Percentiles rank a stretch among this genome's conserved stretches.
phyloP scores from a whole-genome alignment of 2,888 invertebrate genomes.

The Erebia ligea region DNA sequence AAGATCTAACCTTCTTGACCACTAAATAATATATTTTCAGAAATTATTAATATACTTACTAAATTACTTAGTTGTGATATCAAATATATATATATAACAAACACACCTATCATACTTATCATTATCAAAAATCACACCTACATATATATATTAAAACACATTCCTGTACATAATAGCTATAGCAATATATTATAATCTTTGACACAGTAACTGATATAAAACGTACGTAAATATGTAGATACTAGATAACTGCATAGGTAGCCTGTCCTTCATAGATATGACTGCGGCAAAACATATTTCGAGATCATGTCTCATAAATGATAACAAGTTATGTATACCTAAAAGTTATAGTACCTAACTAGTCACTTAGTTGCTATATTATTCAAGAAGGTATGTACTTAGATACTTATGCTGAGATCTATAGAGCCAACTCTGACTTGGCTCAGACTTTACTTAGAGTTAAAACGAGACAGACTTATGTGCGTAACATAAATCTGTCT shows the following conservation, averaged over 20 bases:
- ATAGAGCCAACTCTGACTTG: no score
- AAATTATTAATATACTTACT: no score
- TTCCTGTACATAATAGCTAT: slow-evolving; percentile 9
- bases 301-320: neutral
- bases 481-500: no score
- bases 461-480: no score
- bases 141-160: neutral
- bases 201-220: slow-evolving; percentile 26
- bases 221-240: slow-evolving; percentile 18
- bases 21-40: neutral
- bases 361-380: no score
- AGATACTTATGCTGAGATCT: no score
- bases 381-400: no score
- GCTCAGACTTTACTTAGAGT: no score
- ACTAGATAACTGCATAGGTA: slow-evolving; percentile 11
- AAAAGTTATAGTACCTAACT: neutral
- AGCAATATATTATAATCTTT: slow-evolving; percentile 11
- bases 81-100: slow-evolving; percentile 4
- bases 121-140: neutral
- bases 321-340: neutral
- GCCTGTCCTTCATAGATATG: neutral
- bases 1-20: no score
- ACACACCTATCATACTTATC: neutral
- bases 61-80: neutral
- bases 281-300: slow-evolving; percentile 8